Evolutionary conservation across 2,113 vertebrate genomes (phyloP).

Genomic region (Leucopsar rothschildi): DNA sequence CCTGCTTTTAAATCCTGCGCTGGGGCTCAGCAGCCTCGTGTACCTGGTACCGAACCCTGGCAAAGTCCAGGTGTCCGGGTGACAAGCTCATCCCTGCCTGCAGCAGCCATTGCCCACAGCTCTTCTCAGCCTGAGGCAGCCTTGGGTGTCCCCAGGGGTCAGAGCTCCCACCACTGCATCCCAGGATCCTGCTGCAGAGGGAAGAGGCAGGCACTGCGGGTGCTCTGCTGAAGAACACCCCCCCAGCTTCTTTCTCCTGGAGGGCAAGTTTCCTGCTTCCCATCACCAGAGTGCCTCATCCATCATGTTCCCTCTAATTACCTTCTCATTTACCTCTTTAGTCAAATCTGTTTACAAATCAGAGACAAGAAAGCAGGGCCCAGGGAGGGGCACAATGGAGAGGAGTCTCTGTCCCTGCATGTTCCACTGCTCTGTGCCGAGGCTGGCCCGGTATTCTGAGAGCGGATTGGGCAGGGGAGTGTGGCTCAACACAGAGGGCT

Average conservation of each 20-base stretch:
- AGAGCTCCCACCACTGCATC: rapidly evolving
- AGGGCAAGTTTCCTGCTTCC: background rate
- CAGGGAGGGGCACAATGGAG: background rate
- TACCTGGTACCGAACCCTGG: rapidly evolving
- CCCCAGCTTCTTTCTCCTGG: background rate
- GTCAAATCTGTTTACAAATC: conserved; percentile 74
- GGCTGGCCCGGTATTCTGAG: rapidly evolving
- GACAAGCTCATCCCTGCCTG: background rate
- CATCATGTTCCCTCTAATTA: conserved; percentile 74
- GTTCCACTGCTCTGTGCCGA: rapidly evolving
- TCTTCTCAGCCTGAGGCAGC: background rate
- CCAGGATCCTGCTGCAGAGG: background rate
- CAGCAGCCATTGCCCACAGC: background rate
- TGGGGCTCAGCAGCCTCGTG: background rate
- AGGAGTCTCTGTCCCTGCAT: background rate
- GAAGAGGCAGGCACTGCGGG: rapidly evolving
- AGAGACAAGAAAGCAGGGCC: conserved; percentile 60
- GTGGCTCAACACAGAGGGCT: background rate
- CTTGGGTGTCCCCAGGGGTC: background rate
- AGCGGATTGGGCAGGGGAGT: rapidly evolving
- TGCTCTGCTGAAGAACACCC: background rate
- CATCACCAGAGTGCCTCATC: conserved; percentile 60
- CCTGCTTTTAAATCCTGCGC: background rate
- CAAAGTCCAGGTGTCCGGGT: background rate
- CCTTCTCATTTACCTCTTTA: conserved; percentile 78